Evolutionary conservation across 2,888 invertebrate genomes (phyloP).

Genomic region (Pilophorus perplexus): DNA sequence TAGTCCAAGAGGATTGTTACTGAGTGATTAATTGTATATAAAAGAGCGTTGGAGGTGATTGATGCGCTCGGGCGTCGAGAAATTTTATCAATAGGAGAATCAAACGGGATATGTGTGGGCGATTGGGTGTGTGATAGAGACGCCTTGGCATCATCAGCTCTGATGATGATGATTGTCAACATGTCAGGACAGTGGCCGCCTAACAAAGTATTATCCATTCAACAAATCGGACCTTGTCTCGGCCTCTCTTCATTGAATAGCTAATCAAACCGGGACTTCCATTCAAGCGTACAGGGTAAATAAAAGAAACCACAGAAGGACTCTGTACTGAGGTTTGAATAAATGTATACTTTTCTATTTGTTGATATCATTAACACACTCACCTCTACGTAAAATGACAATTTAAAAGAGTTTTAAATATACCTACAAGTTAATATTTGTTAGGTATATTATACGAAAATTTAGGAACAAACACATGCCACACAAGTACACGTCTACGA

Average conservation of each 20-base stretch:
- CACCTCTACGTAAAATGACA: no score
- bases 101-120: slow-evolving; percentile 4
- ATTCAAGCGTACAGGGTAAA: no score
- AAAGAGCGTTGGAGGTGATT: slow-evolving; percentile 17
- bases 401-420: no score
- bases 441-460: no score
- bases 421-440: no score
- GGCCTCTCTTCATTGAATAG: slow-evolving; percentile 9
- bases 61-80: background rate
- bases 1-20: no score
- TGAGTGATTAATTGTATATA: slow-evolving; percentile 1
- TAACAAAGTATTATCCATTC: slow-evolving; percentile 27
- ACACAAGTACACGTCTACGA: no score
- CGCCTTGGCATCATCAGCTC: slow-evolving; percentile 10
- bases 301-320: no score
- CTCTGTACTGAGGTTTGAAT: no score
- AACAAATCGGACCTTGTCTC: background rate
- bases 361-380: no score
- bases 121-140: slow-evolving; percentile 26
- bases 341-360: no score
- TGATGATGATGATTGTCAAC: slow-evolving; percentile 34
- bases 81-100: slow-evolving; percentile 2
- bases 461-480: no score
- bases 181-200: slow-evolving; percentile 7
- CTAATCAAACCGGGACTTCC: background rate